Evolutionary conservation across 2,888 invertebrate species (phyloP), one percentile per base, ranked within the genome.

Genomic region (Aplocera efformata): DNA sequence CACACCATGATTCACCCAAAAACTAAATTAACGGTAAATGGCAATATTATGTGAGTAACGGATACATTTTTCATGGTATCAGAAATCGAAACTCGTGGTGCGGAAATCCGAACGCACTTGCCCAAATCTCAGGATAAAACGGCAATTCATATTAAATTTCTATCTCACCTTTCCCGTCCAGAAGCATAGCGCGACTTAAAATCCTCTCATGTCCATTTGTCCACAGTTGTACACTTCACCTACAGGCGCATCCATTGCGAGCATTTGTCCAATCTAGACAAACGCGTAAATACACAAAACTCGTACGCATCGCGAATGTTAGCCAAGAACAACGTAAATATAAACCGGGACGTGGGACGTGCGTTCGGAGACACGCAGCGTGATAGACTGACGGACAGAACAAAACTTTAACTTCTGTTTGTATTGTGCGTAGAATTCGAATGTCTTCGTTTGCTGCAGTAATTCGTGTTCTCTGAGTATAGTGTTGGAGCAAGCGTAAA

Each of bases 111-210:
- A 17, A 17, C 13, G 5, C 13, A 17, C 13, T 17, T 17, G 3
- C 5, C 5, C 13, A 17, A 17, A 3, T 17, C 5, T 17, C 13
- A 17, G 5, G 5, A 17, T 17, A 17, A 3, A n/a, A n/a, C n/a
- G n/a, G 13, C 5, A 17, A 5, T 17, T 17, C 5, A 17, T 11
- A 22, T 8, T 26, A 25, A 8, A n/a, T n/a, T n/a, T n/a, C 10
- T 7, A 58, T 76, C 83, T 65, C 67, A 85, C 85, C 85, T 78
- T 80, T 71, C 53, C 85, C 85, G 79, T 85, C 85, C 68, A 85
- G 67, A 74, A 81, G 83, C 85, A 85, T 45, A 17, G 13, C 3
- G 36, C 29, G 8, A 36, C 32, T 39, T 13, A 37, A 22, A 37
- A 45, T 45, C 45, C 26, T 21, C 80, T 78, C 72, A 77, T 76